Percentiles rank a stretch among this genome's conserved stretches.
Evolutionary conservation across 2,888 invertebrate species (phyloP).

Genomic region (Gymnosoma rotundatum): DNA sequence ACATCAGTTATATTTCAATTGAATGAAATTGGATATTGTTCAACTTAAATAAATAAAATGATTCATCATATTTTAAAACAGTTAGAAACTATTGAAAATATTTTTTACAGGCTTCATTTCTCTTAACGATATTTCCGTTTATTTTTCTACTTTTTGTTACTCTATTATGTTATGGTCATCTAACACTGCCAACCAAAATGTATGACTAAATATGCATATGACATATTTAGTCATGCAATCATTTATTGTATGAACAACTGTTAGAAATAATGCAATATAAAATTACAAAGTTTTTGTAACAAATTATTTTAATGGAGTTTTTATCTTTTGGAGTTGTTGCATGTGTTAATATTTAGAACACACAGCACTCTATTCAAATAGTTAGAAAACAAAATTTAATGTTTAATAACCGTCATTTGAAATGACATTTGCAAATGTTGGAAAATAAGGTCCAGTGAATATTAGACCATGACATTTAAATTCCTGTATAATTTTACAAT

Average conservation of each 20-base stretch:
- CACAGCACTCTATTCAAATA: slow-evolving; percentile 41
- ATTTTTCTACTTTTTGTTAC: not conserved
- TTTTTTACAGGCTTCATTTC: not conserved
- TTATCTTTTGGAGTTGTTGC: slow-evolving; percentile 41
- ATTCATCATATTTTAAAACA: no score
- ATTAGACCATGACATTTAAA: slow-evolving; percentile 58
- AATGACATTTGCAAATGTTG: slow-evolving; percentile 13
- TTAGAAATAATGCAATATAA: not conserved
- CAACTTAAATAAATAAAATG: no score
- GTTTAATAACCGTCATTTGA: slow-evolving; percentile 47
- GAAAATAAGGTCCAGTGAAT: slow-evolving; percentile 5
- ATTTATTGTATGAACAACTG: slow-evolving; percentile 10
- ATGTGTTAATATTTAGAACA: slow-evolving; percentile 56
- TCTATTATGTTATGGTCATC: slow-evolving; percentile 43
- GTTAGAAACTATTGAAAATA: not conserved
- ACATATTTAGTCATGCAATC: slow-evolving; percentile 61
- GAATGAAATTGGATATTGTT: no score
- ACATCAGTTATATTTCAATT: no score
- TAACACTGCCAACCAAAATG: slow-evolving; percentile 20
- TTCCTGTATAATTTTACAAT: slow-evolving; percentile 17
- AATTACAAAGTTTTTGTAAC: slow-evolving; percentile 44
- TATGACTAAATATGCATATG: slow-evolving; percentile 41
- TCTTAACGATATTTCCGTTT: not conserved
- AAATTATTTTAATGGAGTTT: slow-evolving; percentile 40
- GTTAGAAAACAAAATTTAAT: slow-evolving; percentile 17